phyloP scores from a whole-genome alignment of 2,888 invertebrate species.

The Heliconius hortense region DNA sequence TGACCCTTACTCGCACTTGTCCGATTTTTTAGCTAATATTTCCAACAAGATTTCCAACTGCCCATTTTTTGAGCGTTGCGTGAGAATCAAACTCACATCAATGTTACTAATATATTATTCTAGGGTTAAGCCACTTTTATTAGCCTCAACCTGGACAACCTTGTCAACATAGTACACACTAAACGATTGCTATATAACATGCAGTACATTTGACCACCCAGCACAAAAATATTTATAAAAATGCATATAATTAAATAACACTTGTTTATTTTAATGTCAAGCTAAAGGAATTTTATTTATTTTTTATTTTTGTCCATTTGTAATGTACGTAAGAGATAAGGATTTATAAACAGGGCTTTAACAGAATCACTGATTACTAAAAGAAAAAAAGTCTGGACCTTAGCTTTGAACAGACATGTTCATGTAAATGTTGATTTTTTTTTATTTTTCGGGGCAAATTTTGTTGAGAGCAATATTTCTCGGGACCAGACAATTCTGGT shows the following conservation, averaged over 20 bases:
- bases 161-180: background rate
- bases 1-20: no score
- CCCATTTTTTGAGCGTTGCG: background rate
- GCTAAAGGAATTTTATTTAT: background rate
- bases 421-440: no score
- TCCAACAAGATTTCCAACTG: no score
- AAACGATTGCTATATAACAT: conserved; percentile 13
- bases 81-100: background rate
- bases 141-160: background rate
- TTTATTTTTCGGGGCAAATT: no score
- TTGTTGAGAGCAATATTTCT: no score
- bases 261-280: conserved; percentile 19
- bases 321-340: background rate
- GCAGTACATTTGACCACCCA: conserved; percentile 19
- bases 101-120: background rate
- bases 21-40: no score
- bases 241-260: conserved; percentile 9
- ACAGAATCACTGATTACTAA: background rate
- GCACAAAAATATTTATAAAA: conserved; percentile 8
- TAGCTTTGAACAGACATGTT: no score
- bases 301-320: background rate
- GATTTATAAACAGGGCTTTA: background rate
- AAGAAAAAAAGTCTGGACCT: background rate
- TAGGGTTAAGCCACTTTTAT: background rate
- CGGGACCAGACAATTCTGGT: no score